Evolutionary conservation across 2,113 vertebrate genomes (phyloP), one percentile per base, ranked within the genome.

Genomic region (Eupsittula cactorum): DNA sequence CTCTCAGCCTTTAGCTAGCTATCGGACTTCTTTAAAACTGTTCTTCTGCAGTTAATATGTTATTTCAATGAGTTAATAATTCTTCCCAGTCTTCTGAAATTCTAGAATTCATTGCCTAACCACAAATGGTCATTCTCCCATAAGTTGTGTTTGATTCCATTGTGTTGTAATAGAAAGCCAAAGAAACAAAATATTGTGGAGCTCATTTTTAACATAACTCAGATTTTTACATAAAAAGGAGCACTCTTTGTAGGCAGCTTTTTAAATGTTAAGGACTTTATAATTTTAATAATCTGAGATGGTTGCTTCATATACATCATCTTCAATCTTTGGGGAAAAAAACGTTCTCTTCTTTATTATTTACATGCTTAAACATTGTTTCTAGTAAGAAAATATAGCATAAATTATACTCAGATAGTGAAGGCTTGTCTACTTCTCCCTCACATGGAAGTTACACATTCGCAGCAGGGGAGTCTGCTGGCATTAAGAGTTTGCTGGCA

Each of bases 121-220:
- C 98, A 97, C 97, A 97, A 94, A 95, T 98, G 97, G 95, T 98
- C 97, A 97, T 98, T 97, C 97, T 97, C 93, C 97, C 96, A 47
- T 95, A 92, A 96, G 95, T 39, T 92, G 80, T 97, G 92, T 96
- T 97, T 97, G 87, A 97, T 94, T 96, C 95, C 88, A 95, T 97
- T 96, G 96, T 98, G 92, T 82, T 95, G 82, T 84, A 92, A 85
- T 84, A 95, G 90, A 97, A 94, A 96, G 87, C 19, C 86, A 74
- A 96, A 95, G 95, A 97, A 91, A 86, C 88, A 90, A 90, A 97
- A 96, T 85, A 64, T 33, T 83, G 82, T 92, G 84, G 88, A 93
- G 92, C 78, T 98, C 90, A 96, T 96, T 97, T 94, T 95, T 96
- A 95, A 92, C 88, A 96, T 95, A 92, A 95, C 87, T 97, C 13